phyloP scores from a whole-genome alignment of 1,140 invertebrate species.

The Zaprionus kolodkinae region DNA sequence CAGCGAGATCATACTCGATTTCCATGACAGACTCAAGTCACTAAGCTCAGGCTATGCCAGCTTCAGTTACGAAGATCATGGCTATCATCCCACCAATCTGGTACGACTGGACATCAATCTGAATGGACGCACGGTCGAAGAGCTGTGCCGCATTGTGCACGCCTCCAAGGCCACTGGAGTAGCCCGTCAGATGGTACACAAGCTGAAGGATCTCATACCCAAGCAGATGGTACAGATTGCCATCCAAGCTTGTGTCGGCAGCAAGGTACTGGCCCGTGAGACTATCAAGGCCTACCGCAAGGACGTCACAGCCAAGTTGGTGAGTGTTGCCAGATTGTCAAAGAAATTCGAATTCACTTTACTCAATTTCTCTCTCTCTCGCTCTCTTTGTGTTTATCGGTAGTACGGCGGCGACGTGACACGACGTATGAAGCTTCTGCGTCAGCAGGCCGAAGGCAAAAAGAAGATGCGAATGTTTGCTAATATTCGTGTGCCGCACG shows the following conservation, averaged over 20 bases:
- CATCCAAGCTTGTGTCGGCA: constrained; percentile 94
- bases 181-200: constrained; percentile 89
- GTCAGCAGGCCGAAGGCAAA: constrained; percentile 96
- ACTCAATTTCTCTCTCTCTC: constrained; percentile 5
- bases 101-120: constrained; percentile 91
- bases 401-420: constrained; percentile 97
- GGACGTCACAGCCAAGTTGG: constrained; percentile 96
- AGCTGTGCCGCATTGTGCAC: constrained; percentile 94
- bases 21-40: constrained; percentile 96
- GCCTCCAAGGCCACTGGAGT: constrained; percentile 87
- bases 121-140: constrained; percentile 93
- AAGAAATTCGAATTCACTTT: constrained; percentile 12
- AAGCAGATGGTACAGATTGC: constrained; percentile 94
- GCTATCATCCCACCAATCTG: constrained; percentile 87
- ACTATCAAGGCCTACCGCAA: constrained; percentile 94
- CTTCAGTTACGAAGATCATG: constrained; percentile 98
- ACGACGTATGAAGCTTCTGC: constrained; percentile 94
- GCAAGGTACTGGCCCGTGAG: constrained; percentile 94
- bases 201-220: constrained; percentile 95
- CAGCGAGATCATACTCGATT: constrained; percentile 97
- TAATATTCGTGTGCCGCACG: constrained; percentile 94
- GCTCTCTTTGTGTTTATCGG: constrained; percentile 34
- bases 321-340: constrained; percentile 86
- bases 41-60: constrained; percentile 97
- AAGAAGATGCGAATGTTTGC: constrained; percentile 95